phyloP scores from a whole-genome alignment of 2,113 vertebrate species.

The Pandion haliaetus region DNA sequence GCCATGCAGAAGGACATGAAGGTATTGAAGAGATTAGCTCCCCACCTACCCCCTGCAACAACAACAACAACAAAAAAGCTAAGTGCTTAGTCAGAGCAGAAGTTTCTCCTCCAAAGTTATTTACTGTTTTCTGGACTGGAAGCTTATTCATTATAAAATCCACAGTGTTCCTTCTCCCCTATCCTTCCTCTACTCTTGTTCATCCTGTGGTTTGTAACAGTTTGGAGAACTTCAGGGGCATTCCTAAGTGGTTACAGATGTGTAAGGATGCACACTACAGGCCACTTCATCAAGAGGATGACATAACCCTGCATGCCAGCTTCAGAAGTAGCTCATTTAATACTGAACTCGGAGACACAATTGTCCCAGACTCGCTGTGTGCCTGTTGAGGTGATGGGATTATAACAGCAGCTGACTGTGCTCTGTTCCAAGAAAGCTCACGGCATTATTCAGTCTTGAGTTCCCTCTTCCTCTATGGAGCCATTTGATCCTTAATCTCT shows the following conservation, averaged over 20 bases:
- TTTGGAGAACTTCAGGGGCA: constrained; percentile 1
- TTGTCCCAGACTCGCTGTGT: neutral
- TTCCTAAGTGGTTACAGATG: constrained; percentile 43
- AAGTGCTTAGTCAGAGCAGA: neutral
- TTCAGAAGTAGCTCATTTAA: constrained; percentile 36
- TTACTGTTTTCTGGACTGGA: neutral
- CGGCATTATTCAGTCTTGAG: constrained; percentile 19
- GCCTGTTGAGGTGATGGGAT: constrained; percentile 15
- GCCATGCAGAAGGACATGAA: neutral
- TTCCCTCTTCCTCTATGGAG: constrained; percentile 18
- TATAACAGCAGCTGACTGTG: constrained; percentile 8
- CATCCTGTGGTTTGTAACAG: neutral
- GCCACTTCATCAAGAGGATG: constrained; percentile 17
- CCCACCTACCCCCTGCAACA: no score
- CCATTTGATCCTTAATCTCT: constrained; percentile 54
- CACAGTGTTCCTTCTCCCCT: neutral
- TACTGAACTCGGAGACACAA: neutral
- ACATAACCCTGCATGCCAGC: constrained; percentile 8
- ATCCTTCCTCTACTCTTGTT: neutral
- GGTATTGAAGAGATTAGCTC: neutral
- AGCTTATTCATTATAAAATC: neutral
- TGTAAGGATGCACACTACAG: constrained; percentile 31
- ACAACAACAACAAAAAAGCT: neutral
- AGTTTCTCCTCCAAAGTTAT: neutral
- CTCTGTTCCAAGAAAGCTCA: constrained; percentile 28